A percentile compares a stretch with the other conserved stretches of the same genome.
phyloP scores from a whole-genome alignment of 2,797 vertebrate species.

The Rallus crepitans region DNA sequence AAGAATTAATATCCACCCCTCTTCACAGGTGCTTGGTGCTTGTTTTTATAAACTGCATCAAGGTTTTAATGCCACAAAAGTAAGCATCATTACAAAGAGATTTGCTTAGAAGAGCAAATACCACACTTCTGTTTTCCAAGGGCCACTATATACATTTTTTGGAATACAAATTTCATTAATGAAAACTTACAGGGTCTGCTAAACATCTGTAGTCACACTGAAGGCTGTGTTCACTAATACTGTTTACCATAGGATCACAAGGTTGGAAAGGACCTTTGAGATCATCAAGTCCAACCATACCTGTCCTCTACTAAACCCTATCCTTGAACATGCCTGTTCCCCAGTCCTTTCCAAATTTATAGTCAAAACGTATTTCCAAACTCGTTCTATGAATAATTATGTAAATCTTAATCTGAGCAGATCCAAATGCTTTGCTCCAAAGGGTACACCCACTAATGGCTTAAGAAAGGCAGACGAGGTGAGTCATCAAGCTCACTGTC shows the following conservation, averaged over 20 bases:
- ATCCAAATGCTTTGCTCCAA: background rate
- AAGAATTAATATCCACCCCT: background rate
- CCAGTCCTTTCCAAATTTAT: background rate
- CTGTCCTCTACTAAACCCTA: too few species aligned
- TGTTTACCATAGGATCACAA: too few species aligned
- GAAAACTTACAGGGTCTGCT: background rate
- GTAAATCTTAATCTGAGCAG: background rate
- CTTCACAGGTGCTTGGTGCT: background rate
- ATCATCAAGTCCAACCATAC: too few species aligned
- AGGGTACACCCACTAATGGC: background rate
- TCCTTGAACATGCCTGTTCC: background rate
- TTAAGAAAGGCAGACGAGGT: rapidly evolving
- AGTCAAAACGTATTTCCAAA: rapidly evolving
- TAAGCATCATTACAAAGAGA: background rate
- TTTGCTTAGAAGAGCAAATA: background rate
- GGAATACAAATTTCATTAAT: background rate
- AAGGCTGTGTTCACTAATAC: background rate
- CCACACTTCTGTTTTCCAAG: background rate
- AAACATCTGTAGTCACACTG: background rate
- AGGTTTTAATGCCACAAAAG: conserved; percentile 16
- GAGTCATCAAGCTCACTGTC: background rate
- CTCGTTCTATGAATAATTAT: background rate
- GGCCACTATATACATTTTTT: background rate
- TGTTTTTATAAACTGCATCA: background rate
- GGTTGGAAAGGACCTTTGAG: too few species aligned